A percentile compares a stretch with the other conserved stretches of the same genome.
These are phyloP conservation scores for Dasyprocta punctata DNA, from an alignment of 2,113 vertebrate genomes.

Conservation along the genomic window DNA sequence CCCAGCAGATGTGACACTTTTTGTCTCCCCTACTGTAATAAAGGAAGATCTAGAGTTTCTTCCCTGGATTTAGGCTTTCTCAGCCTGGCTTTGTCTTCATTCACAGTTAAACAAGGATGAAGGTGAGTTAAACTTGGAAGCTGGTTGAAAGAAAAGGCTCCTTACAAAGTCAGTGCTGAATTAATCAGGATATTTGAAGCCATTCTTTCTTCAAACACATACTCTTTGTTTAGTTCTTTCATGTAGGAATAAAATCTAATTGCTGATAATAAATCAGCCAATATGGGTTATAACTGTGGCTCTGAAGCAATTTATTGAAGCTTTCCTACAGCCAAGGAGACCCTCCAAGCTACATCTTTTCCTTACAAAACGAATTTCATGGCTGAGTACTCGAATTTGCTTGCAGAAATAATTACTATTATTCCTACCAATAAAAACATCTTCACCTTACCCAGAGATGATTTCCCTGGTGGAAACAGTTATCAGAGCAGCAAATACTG, in stretches of 20 bases:
- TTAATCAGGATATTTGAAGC: background rate
- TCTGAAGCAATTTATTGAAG: background rate
- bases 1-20: background rate
- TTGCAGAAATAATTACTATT: background rate
- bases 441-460: background rate
- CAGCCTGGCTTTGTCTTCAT: background rate
- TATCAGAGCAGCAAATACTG: background rate
- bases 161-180: conserved; percentile 53
- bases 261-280: background rate
- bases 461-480: background rate
- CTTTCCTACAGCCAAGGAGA: background rate
- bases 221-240: background rate
- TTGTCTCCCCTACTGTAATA: background rate
- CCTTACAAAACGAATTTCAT: background rate
- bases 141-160: background rate
- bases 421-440: background rate
- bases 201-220: conserved; percentile 20
- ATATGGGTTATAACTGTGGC: background rate
- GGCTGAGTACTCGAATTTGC: background rate
- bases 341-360: background rate
- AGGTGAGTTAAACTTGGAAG: background rate
- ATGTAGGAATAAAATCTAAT: background rate
- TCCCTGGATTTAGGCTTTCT: background rate
- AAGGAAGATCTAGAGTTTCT: background rate
- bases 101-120: background rate